Percentiles rank a stretch among this genome's conserved stretches.
Evolutionary conservation across 2,797 vertebrate species (phyloP).

Genomic region (Hozukius guyotensis): DNA sequence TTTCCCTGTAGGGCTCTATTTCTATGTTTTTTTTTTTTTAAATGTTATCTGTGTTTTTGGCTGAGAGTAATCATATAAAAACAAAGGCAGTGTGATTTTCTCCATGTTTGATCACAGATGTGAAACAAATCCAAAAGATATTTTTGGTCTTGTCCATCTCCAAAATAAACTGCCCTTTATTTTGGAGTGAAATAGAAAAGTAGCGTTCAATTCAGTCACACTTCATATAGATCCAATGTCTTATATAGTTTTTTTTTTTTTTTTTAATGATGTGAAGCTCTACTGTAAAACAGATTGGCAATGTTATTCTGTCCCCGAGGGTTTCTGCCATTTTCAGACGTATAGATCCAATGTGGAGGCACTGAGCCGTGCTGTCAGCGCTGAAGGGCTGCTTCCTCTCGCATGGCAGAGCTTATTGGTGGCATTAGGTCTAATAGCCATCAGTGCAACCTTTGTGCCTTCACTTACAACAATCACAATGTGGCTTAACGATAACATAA

Average conservation of each 20-base stretch:
- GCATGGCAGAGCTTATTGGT: slow-evolving; percentile 80
- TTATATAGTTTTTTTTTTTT: slow-evolving; percentile 7
- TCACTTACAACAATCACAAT: slow-evolving; percentile 68
- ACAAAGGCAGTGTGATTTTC: background rate
- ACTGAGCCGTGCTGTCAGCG: slow-evolving; percentile 66
- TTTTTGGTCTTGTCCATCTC: background rate
- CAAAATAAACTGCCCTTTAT: slow-evolving; percentile 1
- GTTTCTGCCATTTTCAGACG: slow-evolving; percentile 61
- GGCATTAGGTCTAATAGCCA: slow-evolving; percentile 74
- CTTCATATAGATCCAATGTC: slow-evolving; percentile 40
- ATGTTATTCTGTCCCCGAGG: slow-evolving; percentile 66
- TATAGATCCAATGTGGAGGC: slow-evolving; percentile 68
- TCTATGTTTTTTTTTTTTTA: background rate
- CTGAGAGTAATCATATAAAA: background rate
- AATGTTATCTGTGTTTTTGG: background rate
- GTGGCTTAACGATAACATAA: slow-evolving; percentile 65
- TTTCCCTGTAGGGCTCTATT: background rate
- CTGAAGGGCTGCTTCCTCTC: slow-evolving; percentile 73
- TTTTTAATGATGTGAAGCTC: slow-evolving; percentile 47
- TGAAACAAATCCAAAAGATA: background rate
- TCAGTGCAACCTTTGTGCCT: slow-evolving; percentile 69
- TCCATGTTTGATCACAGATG: background rate
- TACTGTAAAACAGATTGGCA: slow-evolving; percentile 65
- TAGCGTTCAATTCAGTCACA: slow-evolving; percentile 33
- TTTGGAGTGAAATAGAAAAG: slow-evolving; percentile 36